Conservation (phyloP, 2,888 invertebrate species). For the Rhagophthalmus giganteus region DNA sequence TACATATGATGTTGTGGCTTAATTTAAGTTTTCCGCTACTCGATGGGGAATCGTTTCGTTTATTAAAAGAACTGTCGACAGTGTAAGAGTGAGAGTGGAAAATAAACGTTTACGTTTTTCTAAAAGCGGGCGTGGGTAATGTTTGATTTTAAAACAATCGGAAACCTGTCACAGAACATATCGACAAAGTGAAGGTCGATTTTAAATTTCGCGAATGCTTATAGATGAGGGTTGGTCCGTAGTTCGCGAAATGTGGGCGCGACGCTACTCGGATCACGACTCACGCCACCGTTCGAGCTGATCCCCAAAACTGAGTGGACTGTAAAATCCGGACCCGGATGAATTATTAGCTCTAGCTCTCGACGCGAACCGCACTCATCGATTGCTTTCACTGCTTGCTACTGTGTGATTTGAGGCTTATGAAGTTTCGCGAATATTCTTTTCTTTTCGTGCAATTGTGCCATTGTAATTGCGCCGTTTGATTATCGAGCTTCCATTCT, state of each 20-base stretch:
- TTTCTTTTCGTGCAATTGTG: not conserved
- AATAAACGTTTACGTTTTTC: not conserved
- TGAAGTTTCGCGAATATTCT: slow-evolving; percentile 9
- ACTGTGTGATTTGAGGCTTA: slow-evolving; percentile 26
- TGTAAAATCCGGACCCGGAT: slow-evolving; percentile 27
- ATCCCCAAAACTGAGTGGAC: slow-evolving; percentile 23
- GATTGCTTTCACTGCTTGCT: slow-evolving; percentile 25
- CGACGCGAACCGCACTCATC: slow-evolving; percentile 27
- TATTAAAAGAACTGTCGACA: too few relatives aligned
- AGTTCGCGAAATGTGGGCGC: slow-evolving; percentile 11
- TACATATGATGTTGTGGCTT: too few relatives aligned
- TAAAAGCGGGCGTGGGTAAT: too few relatives aligned
- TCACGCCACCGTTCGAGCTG: slow-evolving; percentile 5
- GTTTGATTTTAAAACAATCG: too few relatives aligned
- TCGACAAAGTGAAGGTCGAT: slow-evolving; percentile 5
- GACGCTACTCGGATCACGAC: slow-evolving; percentile 9
- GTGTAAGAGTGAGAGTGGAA: too few relatives aligned
- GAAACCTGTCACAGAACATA: too few relatives aligned
- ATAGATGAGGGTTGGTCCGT: slow-evolving; percentile 7
- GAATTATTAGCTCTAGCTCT: slow-evolving; percentile 30
- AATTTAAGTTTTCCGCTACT: too few relatives aligned
- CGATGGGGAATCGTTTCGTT: too few relatives aligned
- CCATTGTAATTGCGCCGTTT: too few relatives aligned
- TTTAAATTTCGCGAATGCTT: slow-evolving; percentile 10
- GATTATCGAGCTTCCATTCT: too few relatives aligned